Percentiles rank a stretch among this genome's conserved stretches.
Conservation (phyloP, 1,140 invertebrate species). For the Pseudomyrmex dendroicus region DNA sequence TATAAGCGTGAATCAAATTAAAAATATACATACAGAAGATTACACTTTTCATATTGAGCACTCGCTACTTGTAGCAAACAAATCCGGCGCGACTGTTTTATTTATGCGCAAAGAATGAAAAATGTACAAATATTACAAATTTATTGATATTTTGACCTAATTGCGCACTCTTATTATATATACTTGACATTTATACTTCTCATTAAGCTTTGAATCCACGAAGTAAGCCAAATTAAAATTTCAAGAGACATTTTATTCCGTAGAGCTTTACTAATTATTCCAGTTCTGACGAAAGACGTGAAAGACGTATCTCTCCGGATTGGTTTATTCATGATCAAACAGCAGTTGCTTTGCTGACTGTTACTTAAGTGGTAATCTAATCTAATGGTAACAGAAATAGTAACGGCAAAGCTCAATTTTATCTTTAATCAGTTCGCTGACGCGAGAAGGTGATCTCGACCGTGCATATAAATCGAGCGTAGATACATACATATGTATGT, state of each 20-base stretch:
- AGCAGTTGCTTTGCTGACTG: constrained; percentile 12
- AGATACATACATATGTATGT: neutral
- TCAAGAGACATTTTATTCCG: neutral
- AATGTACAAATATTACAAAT: neutral
- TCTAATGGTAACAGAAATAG: constrained; percentile 39
- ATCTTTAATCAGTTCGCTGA: constrained; percentile 39
- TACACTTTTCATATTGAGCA: neutral
- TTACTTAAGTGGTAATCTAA: constrained; percentile 42
- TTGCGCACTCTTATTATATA: neutral
- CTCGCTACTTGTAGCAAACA: neutral
- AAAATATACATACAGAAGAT: neutral
- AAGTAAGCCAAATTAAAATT: neutral
- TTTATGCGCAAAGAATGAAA: neutral
- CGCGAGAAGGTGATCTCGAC: constrained; percentile 21
- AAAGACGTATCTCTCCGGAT: neutral
- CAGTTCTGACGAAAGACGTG: neutral
- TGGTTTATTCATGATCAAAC: constrained; percentile 41
- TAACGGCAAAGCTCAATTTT: constrained; percentile 12
- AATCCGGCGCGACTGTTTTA: neutral
- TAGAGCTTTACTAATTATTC: neutral
- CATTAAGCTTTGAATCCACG: neutral
- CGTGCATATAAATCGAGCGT: constrained; percentile 11
- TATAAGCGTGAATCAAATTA: neutral
- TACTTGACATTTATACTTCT: neutral
- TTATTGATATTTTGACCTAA: neutral